These are phyloP conservation scores for Thereva unica DNA, from an alignment of 2,888 invertebrate genomes.

Conservation along the genomic window DNA sequence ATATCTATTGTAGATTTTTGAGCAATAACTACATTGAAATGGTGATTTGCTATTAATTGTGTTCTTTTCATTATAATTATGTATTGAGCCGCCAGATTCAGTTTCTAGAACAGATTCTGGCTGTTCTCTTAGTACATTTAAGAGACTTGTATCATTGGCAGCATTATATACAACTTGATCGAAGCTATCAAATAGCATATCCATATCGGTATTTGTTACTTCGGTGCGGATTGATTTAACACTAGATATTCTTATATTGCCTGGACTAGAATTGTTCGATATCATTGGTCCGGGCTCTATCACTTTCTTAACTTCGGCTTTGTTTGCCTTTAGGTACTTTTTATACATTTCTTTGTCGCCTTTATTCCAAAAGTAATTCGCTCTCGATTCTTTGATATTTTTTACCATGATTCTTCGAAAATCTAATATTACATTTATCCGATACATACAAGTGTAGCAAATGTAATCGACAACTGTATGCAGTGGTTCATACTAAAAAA, in stretches of 20 bases:
- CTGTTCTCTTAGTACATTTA: conserved; percentile 41
- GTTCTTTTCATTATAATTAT: background rate
- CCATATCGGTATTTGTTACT: background rate
- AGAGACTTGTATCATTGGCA: conserved; percentile 1
- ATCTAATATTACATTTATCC: conserved; percentile 35
- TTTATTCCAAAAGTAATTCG: conserved; percentile 36
- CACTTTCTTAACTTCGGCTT: background rate
- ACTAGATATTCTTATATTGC: conserved; percentile 14
- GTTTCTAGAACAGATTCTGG: conserved; percentile 42
- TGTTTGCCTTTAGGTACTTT: conserved; percentile 28
- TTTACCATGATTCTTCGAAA: conserved; percentile 28
- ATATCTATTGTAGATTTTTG: conserved; percentile 27
- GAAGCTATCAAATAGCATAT: conserved; percentile 19
- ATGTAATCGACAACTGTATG: conserved; percentile 24
- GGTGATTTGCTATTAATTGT: background rate
- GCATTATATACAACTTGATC: conserved; percentile 1
- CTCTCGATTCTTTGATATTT: conserved; percentile 37
- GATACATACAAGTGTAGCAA: conserved; percentile 39
- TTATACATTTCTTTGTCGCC: conserved; percentile 38
- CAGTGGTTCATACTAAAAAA: conserved; percentile 12
- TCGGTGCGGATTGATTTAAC: conserved; percentile 11
- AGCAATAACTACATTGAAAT: conserved; percentile 35
- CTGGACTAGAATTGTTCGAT: background rate
- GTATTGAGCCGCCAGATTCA: conserved; percentile 41
- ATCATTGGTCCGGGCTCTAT: background rate